Base-by-base conservation (phyloP, 2,797 vertebrate species). In the Tokudaia tokunoshimensis region DNA sequence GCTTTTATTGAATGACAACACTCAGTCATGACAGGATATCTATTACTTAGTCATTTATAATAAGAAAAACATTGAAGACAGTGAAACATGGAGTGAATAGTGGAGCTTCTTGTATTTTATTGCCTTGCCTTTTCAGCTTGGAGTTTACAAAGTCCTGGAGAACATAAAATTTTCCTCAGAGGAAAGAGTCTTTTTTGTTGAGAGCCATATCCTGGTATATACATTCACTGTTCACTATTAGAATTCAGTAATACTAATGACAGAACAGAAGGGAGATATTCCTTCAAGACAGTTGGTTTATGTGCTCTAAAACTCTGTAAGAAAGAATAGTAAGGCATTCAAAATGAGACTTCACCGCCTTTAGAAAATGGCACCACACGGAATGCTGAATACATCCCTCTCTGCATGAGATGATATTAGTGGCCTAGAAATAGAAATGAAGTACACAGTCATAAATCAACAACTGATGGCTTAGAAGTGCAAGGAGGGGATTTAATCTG, bases 401-500 rank as follows among this genome's bases (percentile, higher is more conserved):
- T 93, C 96, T 37, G 52, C 94, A 96, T 96, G 96, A 98, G 65
- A 96, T 94, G 91, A 86, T 63, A 34, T 96, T 96, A 97, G 95
- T 29, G 12, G 31, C 94, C 96, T 4, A 1, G 96, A 98, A 98
- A 98, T 96, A 98, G 96, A 98, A 98, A 98, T 82, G 81, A 97
- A 92, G 8, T 20, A 97, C 97, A 95, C 85, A 98, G 96, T 96
- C 97, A 96, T 98, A 97, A 96, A 95, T 94, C 98, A 91, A 96
- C 94, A 94, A 95, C 80, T 97, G 95, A 92, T 97, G 93, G 81
- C 95, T 98, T 98, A 92, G 92, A 97, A 96, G 90, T 97, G 17
- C 80, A 96, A 47, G 97, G 78, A 15, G 0, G 37, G 34, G 14
- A 98, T 98, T 98, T 98, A 98, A 98, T 98, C 97, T 98, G 95